Evolutionary conservation across 2,888 invertebrate genomes (phyloP).

Genomic region (Drosophila pseudotakahashii): DNA sequence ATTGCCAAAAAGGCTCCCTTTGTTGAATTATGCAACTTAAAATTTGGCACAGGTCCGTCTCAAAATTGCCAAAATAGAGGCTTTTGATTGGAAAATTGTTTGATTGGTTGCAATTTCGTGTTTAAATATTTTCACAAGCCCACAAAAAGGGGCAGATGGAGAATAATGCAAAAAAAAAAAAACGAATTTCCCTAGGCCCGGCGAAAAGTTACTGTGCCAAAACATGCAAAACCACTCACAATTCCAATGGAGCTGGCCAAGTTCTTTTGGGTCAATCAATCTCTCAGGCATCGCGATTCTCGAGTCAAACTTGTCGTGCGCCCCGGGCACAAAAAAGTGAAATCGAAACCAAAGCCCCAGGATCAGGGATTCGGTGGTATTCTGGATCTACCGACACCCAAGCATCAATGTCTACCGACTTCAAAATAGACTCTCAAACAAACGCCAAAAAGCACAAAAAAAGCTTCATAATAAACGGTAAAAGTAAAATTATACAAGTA

Average conservation of each 20-base stretch:
- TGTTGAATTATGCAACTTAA: slow-evolving; percentile 80
- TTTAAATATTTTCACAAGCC: slow-evolving; percentile 77
- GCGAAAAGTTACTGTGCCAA: slow-evolving; percentile 2
- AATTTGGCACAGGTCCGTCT: slow-evolving; percentile 70
- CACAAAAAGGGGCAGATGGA: slow-evolving; percentile 42
- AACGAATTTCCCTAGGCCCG: slow-evolving; percentile 19
- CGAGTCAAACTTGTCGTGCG: slow-evolving; percentile 70
- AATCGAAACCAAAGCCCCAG: slow-evolving; percentile 47
- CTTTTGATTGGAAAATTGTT: slow-evolving; percentile 79
- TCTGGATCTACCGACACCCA: slow-evolving; percentile 16
- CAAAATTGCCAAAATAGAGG: slow-evolving; percentile 72
- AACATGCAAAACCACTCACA: slow-evolving; percentile 79
- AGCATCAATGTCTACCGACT: slow-evolving; percentile 60
- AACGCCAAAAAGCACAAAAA: slow-evolving; percentile 33
- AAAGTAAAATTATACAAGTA: slow-evolving; percentile 51
- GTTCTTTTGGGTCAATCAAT: slow-evolving; percentile 71
- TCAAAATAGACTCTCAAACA: slow-evolving; percentile 50
- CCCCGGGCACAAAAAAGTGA: slow-evolving; percentile 49
- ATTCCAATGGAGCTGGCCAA: slow-evolving; percentile 33
- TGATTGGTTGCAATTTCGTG: slow-evolving; percentile 79
- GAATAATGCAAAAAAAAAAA: slow-evolving; percentile 17
- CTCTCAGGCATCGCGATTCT: slow-evolving; percentile 63
- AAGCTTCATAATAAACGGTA: slow-evolving; percentile 21
- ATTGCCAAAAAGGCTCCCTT: slow-evolving; percentile 56
- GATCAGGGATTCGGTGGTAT: slow-evolving; percentile 23